phyloP scores from a whole-genome alignment of 2,113 vertebrate genomes.

The Colossoma macropomum region DNA sequence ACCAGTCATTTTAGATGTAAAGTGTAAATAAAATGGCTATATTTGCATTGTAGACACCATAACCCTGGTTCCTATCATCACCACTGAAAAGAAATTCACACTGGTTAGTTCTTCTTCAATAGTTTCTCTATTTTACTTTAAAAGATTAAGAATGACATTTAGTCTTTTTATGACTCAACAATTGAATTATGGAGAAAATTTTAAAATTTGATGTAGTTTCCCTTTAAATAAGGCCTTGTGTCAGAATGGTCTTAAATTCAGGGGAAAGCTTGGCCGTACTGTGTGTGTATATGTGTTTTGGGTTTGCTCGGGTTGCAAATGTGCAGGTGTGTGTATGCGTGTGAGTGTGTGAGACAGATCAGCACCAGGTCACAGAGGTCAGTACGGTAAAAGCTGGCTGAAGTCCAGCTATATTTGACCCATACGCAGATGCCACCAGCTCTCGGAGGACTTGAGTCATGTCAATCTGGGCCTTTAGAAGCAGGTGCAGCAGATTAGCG shows the following conservation, averaged over 20 bases:
- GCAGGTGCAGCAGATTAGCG: conserved; percentile 81
- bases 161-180: no score
- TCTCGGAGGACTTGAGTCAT: conserved; percentile 42
- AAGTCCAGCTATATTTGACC: conserved; percentile 29
- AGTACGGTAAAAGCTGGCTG: conserved; percentile 30
- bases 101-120: no score
- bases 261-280: neutral
- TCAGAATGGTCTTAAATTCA: neutral
- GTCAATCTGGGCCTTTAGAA: conserved; percentile 69
- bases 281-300: conserved; percentile 23
- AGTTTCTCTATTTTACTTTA: no score
- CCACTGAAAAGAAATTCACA: no score
- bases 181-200: no score
- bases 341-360: neutral
- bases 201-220: no score
- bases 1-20: no score
- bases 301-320: conserved; percentile 24
- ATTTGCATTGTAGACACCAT: no score
- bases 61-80: no score
- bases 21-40: no score
- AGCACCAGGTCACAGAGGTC: conserved; percentile 21
- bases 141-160: no score
- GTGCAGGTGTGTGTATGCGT: conserved; percentile 23
- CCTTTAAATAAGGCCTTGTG: neutral
- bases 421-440: conserved; percentile 70